phyloP scores from a whole-genome alignment of 2,888 invertebrate genomes.

The Caenorhabditis doughertyi region DNA sequence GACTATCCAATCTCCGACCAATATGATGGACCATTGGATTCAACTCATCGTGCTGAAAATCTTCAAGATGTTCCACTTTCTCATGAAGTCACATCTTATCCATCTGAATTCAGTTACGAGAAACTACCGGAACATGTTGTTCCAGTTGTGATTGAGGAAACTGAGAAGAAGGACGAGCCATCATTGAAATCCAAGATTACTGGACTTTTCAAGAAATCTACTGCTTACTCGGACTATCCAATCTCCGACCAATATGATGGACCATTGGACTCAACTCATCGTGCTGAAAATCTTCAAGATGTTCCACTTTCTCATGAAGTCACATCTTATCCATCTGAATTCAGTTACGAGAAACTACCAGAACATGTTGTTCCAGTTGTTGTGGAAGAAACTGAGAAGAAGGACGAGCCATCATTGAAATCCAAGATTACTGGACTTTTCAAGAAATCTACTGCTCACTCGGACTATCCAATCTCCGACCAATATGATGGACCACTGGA shows the following conservation, averaged over 20 bases:
- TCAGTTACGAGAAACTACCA: neutral
- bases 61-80: constrained; percentile 9
- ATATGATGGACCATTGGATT: constrained; percentile 4
- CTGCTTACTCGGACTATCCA: neutral
- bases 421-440: neutral
- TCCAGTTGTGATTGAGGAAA: neutral
- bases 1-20: neutral
- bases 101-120: constrained; percentile 21
- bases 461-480: neutral
- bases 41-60: constrained; percentile 4
- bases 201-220: neutral
- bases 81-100: constrained; percentile 3
- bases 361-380: constrained; percentile 27
- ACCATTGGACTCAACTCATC: neutral
- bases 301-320: neutral
- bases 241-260: neutral
- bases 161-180: neutral
- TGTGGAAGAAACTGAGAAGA: neutral
- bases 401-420: neutral
- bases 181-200: neutral
- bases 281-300: neutral
- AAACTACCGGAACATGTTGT: constrained; percentile 20
- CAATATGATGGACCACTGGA: neutral
- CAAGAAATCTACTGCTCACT: neutral
- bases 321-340: neutral